Evolutionary conservation across 2,888 invertebrate genomes (phyloP), one percentile per base, ranked within the genome.

Genomic region (Ennomos fuscantarius): DNA sequence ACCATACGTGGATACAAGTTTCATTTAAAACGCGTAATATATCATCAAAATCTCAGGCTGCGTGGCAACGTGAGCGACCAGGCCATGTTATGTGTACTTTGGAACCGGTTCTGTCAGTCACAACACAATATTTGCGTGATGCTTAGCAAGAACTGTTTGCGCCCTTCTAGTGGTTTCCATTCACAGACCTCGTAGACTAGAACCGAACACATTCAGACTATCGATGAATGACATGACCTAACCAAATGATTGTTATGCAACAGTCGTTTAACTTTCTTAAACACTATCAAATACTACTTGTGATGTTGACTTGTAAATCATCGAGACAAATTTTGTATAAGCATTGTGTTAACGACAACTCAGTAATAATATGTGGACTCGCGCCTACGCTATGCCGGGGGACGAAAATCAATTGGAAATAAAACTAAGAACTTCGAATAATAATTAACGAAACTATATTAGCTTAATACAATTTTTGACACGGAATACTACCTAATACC

Each of bases 121-220:
- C 77, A 80, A 79, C 74, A 81, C 79, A 82, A 81, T 86, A 82
- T 87, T 87, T 86, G 85, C 86, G 75, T 81, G 78, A 79, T 74
- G 78, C 70, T 77, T 76, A 71, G 74, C 72, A 62, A 73, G 70
- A 65, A 66, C 73, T 70, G 68, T 72, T 72, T 70, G 73, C 73
- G 72, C 76, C 72, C 73, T 76, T 76, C 72, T 71, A 65, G 66
- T 70, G 68, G 61, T 71, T 68, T 78, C 77, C 82, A 84, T 87
- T 86, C 81, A 86, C 81, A 66, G 68, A 62, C 66, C 64, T 69
- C 43, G 55, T 58, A 55, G 44, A 56, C 15, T 55, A 24, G 36
- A 51, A 56, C 47, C 43, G 33, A 57, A 48, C 45, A 55, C 44
- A 46, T 45, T 41, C 39, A 50, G 39, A 35, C 35, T 35, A 15